Conservation (phyloP, 2,797 vertebrate genomes). For the Stomatorhinus walkeri region DNA sequence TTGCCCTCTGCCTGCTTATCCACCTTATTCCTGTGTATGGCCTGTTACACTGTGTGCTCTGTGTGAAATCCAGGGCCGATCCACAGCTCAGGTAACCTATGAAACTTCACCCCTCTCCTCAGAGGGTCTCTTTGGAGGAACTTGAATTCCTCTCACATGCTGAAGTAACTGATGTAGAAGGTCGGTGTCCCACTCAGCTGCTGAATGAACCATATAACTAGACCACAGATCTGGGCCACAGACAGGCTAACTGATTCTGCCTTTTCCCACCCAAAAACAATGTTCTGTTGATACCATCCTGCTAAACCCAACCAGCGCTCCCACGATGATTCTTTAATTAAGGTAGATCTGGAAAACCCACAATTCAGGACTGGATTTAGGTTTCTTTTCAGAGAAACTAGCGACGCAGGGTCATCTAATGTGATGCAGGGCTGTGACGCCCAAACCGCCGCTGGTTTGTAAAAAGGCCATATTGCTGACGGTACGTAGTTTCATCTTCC, state of each 20-base stretch:
- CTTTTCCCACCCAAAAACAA: neutral
- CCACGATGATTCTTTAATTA: neutral
- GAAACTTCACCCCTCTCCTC: neutral
- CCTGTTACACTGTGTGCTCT: neutral
- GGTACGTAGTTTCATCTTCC: neutral
- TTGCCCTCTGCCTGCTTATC: neutral
- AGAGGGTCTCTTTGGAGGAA: neutral
- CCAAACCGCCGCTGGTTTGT: neutral
- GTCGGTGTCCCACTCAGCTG: neutral
- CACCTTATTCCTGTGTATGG: neutral
- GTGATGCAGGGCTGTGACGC: neutral
- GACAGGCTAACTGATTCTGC: neutral
- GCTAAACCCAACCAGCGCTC: neutral
- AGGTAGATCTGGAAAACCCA: neutral
- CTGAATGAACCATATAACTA: neutral
- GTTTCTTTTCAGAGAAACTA: neutral
- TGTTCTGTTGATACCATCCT: neutral
- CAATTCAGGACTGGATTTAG: neutral
- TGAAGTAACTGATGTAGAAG: neutral
- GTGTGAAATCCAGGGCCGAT: neutral
- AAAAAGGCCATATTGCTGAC: neutral
- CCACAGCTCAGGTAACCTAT: neutral
- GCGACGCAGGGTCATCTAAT: neutral
- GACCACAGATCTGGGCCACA: neutral
- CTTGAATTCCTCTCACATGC: neutral